phyloP scores from a whole-genome alignment of 2,113 vertebrate genomes.

The Patagioenas fasciata region DNA sequence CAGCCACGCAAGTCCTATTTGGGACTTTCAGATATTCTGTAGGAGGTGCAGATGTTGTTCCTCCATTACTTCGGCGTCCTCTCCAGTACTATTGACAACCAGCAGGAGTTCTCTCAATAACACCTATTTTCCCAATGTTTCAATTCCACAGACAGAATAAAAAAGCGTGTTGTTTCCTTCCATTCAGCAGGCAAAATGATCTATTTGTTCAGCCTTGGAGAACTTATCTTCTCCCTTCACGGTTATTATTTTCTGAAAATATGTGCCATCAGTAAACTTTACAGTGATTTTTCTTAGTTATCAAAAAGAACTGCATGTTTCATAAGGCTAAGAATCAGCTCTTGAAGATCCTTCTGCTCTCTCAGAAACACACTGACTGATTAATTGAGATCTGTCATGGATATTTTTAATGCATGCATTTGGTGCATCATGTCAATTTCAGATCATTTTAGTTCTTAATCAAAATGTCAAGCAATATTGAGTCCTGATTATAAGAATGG shows the following conservation, averaged over 20 bases:
- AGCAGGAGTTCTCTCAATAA: background rate
- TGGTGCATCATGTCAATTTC: background rate
- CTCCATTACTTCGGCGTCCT: background rate
- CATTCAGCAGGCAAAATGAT: background rate
- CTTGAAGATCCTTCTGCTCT: background rate
- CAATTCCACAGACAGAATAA: background rate
- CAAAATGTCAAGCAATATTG: constrained; percentile 26
- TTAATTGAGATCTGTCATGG: background rate
- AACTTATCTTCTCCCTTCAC: fast-evolving
- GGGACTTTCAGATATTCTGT: background rate
- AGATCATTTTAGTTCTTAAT: background rate
- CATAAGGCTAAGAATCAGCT: background rate
- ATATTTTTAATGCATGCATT: constrained; percentile 22
- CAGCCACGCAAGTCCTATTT: background rate
- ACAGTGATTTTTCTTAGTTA: background rate
- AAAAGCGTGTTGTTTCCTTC: background rate
- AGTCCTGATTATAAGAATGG: background rate
- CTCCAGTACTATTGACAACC: background rate
- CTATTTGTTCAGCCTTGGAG: background rate
- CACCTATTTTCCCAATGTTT: background rate
- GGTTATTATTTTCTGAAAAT: background rate
- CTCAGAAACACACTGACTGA: background rate
- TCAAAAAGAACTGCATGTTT: background rate
- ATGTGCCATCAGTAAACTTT: background rate
- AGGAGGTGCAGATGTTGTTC: background rate